Evolutionary conservation across 2,888 invertebrate species (phyloP), one percentile per base, ranked within the genome.

Genomic region (Leucoptera coffeella): DNA sequence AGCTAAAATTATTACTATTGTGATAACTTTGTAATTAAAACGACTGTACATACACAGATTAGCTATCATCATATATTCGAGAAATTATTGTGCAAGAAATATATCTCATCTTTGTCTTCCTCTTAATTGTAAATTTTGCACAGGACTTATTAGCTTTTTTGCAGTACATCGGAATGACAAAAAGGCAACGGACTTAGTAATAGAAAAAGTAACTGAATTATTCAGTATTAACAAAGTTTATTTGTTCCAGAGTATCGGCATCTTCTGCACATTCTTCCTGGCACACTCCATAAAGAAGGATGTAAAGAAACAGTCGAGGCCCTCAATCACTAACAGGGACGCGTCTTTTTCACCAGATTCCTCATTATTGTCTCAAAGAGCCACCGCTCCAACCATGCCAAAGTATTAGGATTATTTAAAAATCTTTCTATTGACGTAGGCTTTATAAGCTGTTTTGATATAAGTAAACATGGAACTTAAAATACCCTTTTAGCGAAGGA

Each of bases 191-290:
- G 4, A 19, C 9, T n/a, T 8, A 8, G 9, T 19, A 4, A 8
- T n/a, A 19, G 3, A n/a, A 2, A 19, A 19, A 19, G 8, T 2
- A 8, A 19, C 19, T 8, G n/a, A 19, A 4, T n/a, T n/a, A 3
- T 19, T 2, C 4, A 2, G 9, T 19, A n/a, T 19, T 19, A n/a
- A 2, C 4, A 4, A 19, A n/a, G 3, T 27, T 27, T 12, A 25
- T 36, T 50, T 55, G 46, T 62, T 59, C 14, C 62, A 67, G 69
- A 65, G 61, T 34, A 50, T 62, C 27, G 69, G 69, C 4, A 61
- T 71, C 25, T 64, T 69, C 50, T 67, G 69, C 52, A 65, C 71
- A 31, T 73, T 73, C 47, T 71, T 73, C 58, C 58, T 74, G 15
- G 65, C 62, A 3, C 56, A 72, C 43, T 67, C 75, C 27, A 71